Percentiles rank a stretch among this genome's conserved stretches.
These are phyloP conservation scores for Egretta garzetta DNA, from an alignment of 2,113 vertebrate genomes.

Conservation along the genomic window DNA sequence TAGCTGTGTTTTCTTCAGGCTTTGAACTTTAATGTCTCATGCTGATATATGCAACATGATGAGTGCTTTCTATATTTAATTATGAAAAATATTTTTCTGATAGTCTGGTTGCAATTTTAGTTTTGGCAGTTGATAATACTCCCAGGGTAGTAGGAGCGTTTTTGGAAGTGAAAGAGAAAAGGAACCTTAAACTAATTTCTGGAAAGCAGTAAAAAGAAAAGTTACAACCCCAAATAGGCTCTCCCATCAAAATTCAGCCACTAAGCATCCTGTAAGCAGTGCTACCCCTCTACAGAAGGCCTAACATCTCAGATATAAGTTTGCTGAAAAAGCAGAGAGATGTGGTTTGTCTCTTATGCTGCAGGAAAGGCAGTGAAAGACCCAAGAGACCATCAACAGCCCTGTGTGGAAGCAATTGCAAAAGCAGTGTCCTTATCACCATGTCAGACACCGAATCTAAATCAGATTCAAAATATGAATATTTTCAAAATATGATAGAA, in stretches of 20 bases:
- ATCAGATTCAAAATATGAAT: too few relatives aligned
- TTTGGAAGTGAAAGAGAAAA: background rate
- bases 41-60: background rate
- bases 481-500: background rate
- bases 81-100: background rate
- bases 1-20: background rate
- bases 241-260: background rate
- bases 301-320: background rate
- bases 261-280: background rate
- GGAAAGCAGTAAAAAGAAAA: background rate
- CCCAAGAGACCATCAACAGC: background rate
- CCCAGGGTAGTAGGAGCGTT: background rate
- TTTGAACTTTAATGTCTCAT: constrained; percentile 25
- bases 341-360: background rate
- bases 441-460: background rate
- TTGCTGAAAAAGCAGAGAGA: background rate
- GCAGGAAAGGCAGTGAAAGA: background rate
- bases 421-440: background rate
- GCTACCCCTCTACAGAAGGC: background rate
- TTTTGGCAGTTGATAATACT: background rate
- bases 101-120: background rate
- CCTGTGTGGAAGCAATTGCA: background rate
- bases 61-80: constrained; percentile 6
- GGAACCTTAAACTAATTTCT: background rate
- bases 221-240: background rate